Conservation (phyloP, 1,140 invertebrate species). For the Calliopsis andreniformis region DNA sequence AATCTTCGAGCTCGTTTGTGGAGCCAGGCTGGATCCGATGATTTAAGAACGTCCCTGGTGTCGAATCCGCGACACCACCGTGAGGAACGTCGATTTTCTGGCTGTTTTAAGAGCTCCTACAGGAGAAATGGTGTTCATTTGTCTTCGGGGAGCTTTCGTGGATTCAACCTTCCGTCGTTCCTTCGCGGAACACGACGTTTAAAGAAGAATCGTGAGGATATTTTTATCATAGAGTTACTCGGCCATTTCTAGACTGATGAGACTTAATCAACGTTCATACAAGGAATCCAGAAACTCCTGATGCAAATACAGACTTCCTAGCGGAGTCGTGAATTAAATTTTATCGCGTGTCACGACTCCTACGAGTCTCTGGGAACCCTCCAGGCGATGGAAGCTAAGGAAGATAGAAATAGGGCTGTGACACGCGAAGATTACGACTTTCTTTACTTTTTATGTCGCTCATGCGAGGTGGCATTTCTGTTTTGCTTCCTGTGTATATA, state of each 20-base stretch:
- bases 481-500: too few relatives aligned
- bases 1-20: background rate
- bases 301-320: background rate
- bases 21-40: slow-evolving; percentile 2
- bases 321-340: background rate
- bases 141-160: background rate
- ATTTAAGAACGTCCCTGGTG: background rate
- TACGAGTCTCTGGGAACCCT: background rate
- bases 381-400: background rate
- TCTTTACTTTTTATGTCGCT: too few relatives aligned
- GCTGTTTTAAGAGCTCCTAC: background rate
- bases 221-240: background rate
- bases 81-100: slow-evolving; percentile 1
- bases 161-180: background rate
- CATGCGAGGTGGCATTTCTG: too few relatives aligned
- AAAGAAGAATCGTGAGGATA: background rate
- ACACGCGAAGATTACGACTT: too few relatives aligned
- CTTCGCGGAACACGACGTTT: background rate
- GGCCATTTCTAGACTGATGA: background rate
- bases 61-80: background rate
- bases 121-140: slow-evolving; percentile 12
- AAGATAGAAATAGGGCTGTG: background rate
- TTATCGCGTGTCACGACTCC: background rate
- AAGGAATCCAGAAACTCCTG: background rate
- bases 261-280: background rate